Evolutionary conservation across 2,113 vertebrate genomes (phyloP).

Genomic region (Vireo altiloquus): DNA sequence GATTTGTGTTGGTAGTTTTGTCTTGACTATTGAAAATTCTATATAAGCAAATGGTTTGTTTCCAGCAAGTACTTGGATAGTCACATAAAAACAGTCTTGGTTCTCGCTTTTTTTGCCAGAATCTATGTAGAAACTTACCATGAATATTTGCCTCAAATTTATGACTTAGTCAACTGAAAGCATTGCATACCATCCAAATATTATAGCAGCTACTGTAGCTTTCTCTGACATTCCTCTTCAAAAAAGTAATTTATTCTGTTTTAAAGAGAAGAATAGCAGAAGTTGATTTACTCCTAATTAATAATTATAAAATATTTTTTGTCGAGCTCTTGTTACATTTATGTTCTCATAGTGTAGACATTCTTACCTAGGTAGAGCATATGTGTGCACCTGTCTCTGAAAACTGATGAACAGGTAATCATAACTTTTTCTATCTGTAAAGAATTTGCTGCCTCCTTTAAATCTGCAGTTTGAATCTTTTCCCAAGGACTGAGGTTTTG

Average conservation of each 20-base stretch:
- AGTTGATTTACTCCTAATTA: background rate
- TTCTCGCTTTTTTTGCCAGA: background rate
- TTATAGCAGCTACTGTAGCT: background rate
- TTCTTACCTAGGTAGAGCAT: background rate
- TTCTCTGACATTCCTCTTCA: background rate
- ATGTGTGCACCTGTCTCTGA: background rate
- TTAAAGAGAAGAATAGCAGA: background rate
- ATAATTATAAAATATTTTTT: background rate
- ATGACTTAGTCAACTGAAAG: background rate
- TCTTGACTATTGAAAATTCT: background rate
- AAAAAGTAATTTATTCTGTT: background rate
- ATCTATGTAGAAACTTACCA: background rate
- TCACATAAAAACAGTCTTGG: background rate
- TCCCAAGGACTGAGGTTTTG: background rate
- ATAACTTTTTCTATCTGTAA: background rate
- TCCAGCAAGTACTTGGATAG: background rate
- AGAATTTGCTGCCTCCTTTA: background rate
- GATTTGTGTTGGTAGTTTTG: background rate
- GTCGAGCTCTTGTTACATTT: background rate
- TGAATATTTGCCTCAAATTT: background rate
- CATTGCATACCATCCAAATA: background rate
- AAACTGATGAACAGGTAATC: background rate
- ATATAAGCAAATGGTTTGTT: background rate
- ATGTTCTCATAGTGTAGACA: background rate
- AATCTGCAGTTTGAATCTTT: background rate